Base-by-base conservation (phyloP, 2,797 vertebrate species). In the Anguilla obscura region DNA sequence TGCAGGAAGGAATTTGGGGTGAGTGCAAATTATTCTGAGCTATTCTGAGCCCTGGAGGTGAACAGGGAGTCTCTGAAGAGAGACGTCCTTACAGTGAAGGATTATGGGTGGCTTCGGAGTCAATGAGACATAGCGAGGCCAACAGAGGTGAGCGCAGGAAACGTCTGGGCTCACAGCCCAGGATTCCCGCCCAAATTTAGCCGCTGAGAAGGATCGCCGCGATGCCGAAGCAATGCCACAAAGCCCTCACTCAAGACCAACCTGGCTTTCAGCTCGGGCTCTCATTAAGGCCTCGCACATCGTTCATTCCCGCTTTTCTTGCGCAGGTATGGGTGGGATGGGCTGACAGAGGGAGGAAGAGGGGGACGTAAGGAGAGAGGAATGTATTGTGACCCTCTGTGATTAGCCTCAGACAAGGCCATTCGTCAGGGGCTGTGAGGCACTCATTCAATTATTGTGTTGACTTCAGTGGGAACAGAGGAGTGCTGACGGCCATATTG, bases 391-490 rank as follows among this genome's bases (percentile, higher is more conserved):
- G 18, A 48, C 76, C 40, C 76, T 80, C 45, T 7, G 36, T 80
- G 76, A 48, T 80, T 80, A 80, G 76, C 9, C 76, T 80, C 36
- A 24, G 76, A 80, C 48, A 40, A 80, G 76, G 40, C 18, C 76
- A 50, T 80, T 80, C 10, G 76, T 80, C 76, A 80, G 45, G 48
- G 21, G 76, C 76, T n/a, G 76, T 48, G 76, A 80, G 40, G 76
- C 40, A 48, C 76, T 80, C 76, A 80, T 80, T 80, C 76, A 80
- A 80, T 80, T 48, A 48, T 82, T 82, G 18, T 82, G 79, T 82
- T 82, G 48, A 82, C 45, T 50, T 82, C 79, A 50, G 40, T 48
- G 79, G 1, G 24, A 82, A 50, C 45, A 82, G 79, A 82, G 21
- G 21, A 45, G 40, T 24, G 79, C 79, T 82, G 79, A 50, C 79